Base-by-base conservation (phyloP, 2,797 vertebrate species). In the Lates japonicus region DNA sequence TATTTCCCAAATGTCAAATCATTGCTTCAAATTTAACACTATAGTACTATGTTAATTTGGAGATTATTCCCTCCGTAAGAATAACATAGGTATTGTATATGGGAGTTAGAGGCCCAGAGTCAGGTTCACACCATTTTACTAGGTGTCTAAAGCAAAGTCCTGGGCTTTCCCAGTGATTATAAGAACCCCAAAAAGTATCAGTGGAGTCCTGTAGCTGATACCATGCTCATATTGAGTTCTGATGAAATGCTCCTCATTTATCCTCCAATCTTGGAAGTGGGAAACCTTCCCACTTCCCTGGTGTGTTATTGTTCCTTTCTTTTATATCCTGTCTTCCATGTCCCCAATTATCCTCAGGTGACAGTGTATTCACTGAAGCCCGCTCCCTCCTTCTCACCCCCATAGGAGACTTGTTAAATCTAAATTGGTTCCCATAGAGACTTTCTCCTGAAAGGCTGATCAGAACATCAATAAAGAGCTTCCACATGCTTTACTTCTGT, bases 341-440 rank as follows among this genome's bases (percentile, higher is more conserved):
- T 73, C 48, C 64, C 72, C 79, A 65, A 78, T 80, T 80, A 84
- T 81, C 48, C 49, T 75, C 65, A 70, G 70, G 79, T 84, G 74
- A 52, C 14, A 7, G 25, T 59, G 17, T 12, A 14, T 42, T 72
- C 72, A 67, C 35, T 60, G 70, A 68, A 63, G 68, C 69, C 29
- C 42, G n/a, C 22, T 29, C 20, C 42, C 49, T 49, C 55, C 60
- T 20, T 61, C 31, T 33, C 17, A 25, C 52, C 70, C 55, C 39
- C 42, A 41, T 19, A 35, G 55, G 62, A 84, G 64, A 66, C 76
- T 76, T 86, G 83, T 79, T 81, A 64, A 65, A 73, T 78, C 70
- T 68, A 77, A 90, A 83, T 76, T 81, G 77, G 77, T 52, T 75
- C 78, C 76, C 72, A 62, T 29, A 81, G 83, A 80, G 76, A 70